Base-by-base conservation (phyloP, 2,888 invertebrate genomes). In the Rhopalosiphum nymphaeae region DNA sequence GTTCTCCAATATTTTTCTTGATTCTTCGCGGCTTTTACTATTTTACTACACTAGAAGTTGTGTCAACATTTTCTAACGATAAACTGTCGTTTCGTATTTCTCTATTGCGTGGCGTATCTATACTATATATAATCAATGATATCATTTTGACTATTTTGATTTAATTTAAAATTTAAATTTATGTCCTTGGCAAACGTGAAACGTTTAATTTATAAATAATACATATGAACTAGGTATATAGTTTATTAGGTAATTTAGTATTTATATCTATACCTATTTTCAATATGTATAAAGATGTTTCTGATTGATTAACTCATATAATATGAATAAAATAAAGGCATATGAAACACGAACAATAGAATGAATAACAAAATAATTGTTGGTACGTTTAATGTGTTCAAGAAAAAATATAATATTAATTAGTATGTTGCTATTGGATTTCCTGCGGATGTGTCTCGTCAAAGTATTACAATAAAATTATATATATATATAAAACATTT, bases 391-490 rank as follows among this genome's bases (percentile, higher is more conserved):
- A 53, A 78, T 78, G 78, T 78, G 36, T 91, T 26, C 42, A 21
- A 56, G 56, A 42, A 91, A 91, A 91, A 49, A 91, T 91, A 42
- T 57, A n/a, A 88, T 88, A 92, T 61, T 92, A 88, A 91, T 91
- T 92, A 67, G 88, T 93, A 93, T 89, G 93, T 93, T 56, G 67
- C 93, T n/a, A 93, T 93, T 89, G 89, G 88, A 93, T 89, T 89
- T 93, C 93, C 89, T 93, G 93, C 93, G 89, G 89, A 93, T 78
- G 93, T 49, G 89, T 88, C 67, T 92, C 88, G 78, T 92, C 91
- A 86, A 86, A 85, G 84, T 85, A 91, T 91, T 91, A 90, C 90
- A 90, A 90, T 90, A 90, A 90, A 90, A 61, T 67, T 90, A n/a
- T 46, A 90, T 61, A 57, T n/a, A 29, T 46, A 86, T 44, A 85